phyloP scores from a whole-genome alignment of 2,797 vertebrate species.

The Bradypodion pumilum region DNA sequence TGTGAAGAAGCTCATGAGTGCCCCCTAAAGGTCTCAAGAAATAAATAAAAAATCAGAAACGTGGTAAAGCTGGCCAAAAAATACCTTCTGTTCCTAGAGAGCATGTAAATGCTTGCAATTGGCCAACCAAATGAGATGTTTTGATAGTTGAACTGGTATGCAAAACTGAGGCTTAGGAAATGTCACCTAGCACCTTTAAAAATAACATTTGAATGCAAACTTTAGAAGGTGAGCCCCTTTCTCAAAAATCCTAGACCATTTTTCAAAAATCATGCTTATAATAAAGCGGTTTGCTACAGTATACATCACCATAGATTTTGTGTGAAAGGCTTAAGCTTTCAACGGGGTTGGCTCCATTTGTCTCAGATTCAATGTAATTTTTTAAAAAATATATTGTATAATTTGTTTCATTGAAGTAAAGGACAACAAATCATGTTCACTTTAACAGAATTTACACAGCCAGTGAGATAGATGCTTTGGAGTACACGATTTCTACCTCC shows the following conservation, averaged over 20 bases:
- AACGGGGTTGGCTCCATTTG: neutral
- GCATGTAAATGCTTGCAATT: constrained; percentile 21
- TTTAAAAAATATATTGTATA: too few species aligned
- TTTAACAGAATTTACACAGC: neutral
- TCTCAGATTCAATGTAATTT: neutral
- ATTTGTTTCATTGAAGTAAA: neutral
- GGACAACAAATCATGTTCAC: neutral
- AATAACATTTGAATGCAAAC: neutral
- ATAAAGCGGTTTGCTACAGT: neutral
- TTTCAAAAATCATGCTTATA: neutral
- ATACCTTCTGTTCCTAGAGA: constrained; percentile 3
- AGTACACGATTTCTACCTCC: neutral
- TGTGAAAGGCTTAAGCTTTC: neutral
- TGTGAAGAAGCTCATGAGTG: constrained; percentile 62
- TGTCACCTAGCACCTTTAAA: neutral
- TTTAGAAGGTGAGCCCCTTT: neutral
- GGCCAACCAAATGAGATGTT: neutral
- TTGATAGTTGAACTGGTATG: neutral
- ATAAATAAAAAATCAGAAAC: neutral
- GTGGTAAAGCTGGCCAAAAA: neutral
- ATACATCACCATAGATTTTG: neutral
- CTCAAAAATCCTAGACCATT: neutral
- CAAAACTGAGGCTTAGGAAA: constrained; percentile 37
- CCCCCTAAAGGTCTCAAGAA: constrained; percentile 62
- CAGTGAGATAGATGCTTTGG: neutral